Evolutionary conservation across 2,113 vertebrate species (phyloP), one percentile per base, ranked within the genome.

Genomic region (Nibea coibor): DNA sequence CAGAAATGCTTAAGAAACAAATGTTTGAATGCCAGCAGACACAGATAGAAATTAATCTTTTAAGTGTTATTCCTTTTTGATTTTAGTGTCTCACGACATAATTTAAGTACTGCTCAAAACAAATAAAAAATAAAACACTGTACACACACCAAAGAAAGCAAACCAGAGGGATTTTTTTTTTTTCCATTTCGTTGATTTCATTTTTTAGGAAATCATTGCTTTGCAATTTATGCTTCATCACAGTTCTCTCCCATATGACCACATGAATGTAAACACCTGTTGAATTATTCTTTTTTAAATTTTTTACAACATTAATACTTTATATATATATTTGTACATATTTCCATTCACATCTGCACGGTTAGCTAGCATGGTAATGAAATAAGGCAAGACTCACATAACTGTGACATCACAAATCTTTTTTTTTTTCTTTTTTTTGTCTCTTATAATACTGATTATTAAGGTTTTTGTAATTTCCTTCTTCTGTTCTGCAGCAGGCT

Each of bases 71-170:
- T 96, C 88, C 93, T 83, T 92, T 95, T 92, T 97, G 97, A 99
- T 99, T 98, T 98, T 98, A 98, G 97, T 97, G 98, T 99, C 97
- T 99, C 98, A 97, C 97, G 97, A 99, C 97, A 97, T 98, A 95
- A 97, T 96, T 93, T 97, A 97, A 96, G 96, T 94, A 96, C 95
- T 96, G 95, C 93, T 95, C 93, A 91, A 96, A 94, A 94, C 94
- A 96, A 95, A 92, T 84, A 89, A 61, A 75, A 90, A 89, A 86
- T 73, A 77, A 86, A 94, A 93, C 91, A 94, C 93, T 95, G 92
- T 96, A 97, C 96, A 92, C 82, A 93, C 93, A 94, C 93, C 93
- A 90, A 95, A 95, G 57, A 92, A 94, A 93, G 71, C 89, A 93
- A 94, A 93, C 82, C 78, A 91, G 84, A 93, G 83, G 88, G 88